phyloP scores from a whole-genome alignment of 1,140 invertebrate genomes.

The Lordiphosa collinella region DNA sequence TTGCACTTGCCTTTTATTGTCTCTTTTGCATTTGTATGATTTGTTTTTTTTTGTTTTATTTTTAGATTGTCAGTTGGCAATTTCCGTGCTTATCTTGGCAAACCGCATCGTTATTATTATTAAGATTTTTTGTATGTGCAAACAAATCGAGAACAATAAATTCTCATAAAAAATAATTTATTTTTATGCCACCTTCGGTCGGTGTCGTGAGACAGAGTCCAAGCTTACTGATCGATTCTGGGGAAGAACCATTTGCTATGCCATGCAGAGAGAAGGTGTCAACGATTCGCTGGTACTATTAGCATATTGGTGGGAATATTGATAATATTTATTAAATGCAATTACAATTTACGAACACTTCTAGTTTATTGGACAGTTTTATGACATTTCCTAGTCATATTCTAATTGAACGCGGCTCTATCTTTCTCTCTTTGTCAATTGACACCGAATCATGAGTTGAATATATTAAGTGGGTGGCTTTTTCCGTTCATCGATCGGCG shows the following conservation, averaged over 20 bases:
- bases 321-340: slow-evolving; percentile 61
- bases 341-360: slow-evolving; percentile 47
- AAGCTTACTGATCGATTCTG: too few species aligned
- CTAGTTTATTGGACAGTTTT: slow-evolving; percentile 49
- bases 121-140: slow-evolving; percentile 26
- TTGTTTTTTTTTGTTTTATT: slow-evolving; percentile 30
- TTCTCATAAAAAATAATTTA: slow-evolving; percentile 40
- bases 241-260: too few species aligned
- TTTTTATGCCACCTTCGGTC: slow-evolving; percentile 2
- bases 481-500: too few species aligned
- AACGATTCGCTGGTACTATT: neutral
- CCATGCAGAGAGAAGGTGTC: slow-evolving; percentile 4
- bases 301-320: too few species aligned
- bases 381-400: slow-evolving; percentile 12
- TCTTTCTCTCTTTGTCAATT: too few species aligned
- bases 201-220: too few species aligned
- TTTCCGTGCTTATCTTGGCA: slow-evolving; percentile 22
- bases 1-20: slow-evolving; percentile 15
- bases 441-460: too few species aligned
- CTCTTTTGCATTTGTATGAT: slow-evolving; percentile 25
- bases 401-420: too few species aligned
- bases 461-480: too few species aligned
- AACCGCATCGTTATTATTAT: slow-evolving; percentile 25
- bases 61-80: slow-evolving; percentile 26
- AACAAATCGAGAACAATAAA: slow-evolving; percentile 18